Percentiles rank a stretch among this genome's conserved stretches.
These are phyloP conservation scores for Accipiter cooperii DNA, from an alignment of 2,113 vertebrate species.

Conservation along the genomic window DNA sequence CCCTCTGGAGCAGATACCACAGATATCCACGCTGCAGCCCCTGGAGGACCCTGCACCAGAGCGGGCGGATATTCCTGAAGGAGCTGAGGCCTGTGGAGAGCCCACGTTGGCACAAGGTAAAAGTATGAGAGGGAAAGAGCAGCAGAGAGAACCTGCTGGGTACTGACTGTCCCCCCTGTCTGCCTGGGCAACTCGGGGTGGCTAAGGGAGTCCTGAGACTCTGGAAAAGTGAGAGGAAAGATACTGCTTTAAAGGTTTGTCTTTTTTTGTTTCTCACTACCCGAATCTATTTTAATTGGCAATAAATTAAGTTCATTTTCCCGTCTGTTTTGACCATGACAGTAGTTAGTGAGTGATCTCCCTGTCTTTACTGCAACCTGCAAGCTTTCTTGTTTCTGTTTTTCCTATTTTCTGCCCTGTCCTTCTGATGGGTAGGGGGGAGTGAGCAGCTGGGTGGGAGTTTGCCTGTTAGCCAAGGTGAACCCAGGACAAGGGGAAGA, in stretches of 20 bases:
- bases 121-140: neutral
- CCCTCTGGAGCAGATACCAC: fast-evolving
- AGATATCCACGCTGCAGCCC: fast-evolving
- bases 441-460: neutral
- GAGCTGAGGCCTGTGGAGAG: neutral
- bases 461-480: neutral
- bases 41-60: fast-evolving
- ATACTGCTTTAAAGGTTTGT: neutral
- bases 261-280: neutral
- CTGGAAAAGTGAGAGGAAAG: neutral
- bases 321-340: neutral
- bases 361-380: neutral
- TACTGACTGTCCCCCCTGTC: fast-evolving
- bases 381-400: neutral
- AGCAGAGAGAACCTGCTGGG: neutral
- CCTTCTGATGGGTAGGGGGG: neutral
- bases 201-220: neutral
- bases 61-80: neutral
- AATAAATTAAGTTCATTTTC: neutral
- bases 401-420: neutral
- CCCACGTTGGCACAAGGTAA: fast-evolving
- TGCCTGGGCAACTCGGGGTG: fast-evolving
- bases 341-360: neutral
- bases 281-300: neutral
- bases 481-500: neutral